Conservation (phyloP, 1,140 invertebrate species). For the Mamestra configurata region DNA sequence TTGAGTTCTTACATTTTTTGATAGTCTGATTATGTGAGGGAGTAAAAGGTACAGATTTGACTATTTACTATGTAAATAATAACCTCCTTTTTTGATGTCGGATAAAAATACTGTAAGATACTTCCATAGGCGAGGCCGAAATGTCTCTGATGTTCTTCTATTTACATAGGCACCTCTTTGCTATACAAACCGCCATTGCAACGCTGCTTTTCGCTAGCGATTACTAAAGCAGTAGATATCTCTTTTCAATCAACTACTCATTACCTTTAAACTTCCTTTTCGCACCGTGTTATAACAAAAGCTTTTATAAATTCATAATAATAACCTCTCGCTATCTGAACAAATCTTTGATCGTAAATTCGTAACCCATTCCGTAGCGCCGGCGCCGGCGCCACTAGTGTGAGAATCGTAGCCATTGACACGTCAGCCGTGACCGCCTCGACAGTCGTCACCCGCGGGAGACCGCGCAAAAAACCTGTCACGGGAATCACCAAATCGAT, state of each 20-base stretch:
- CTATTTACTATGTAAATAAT: no score
- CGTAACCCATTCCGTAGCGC: constrained; percentile 22
- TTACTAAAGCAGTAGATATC: no score
- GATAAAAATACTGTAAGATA: no score
- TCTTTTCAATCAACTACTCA: no score
- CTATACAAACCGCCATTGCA: no score
- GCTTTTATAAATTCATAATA: constrained; percentile 8
- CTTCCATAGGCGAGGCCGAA: no score
- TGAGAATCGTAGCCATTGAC: constrained; percentile 60
- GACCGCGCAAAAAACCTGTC: constrained; percentile 59
- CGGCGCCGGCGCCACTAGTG: constrained; percentile 52
- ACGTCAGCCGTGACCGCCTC: constrained; percentile 52
- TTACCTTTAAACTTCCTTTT: not conserved
- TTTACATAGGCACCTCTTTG: no score
- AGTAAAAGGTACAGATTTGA: no score
- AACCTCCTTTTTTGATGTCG: no score
- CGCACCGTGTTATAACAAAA: not conserved
- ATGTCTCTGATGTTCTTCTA: no score
- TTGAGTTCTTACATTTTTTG: not conserved
- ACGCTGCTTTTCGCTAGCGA: no score
- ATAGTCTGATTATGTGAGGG: not conserved
- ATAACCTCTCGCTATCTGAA: constrained; percentile 12
- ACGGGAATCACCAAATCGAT: constrained; percentile 72
- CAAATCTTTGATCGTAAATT: constrained; percentile 27
- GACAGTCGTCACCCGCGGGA: constrained; percentile 39